These are phyloP conservation scores for Myodes glareolus DNA, from an alignment of 2,113 vertebrate genomes.

Conservation along the genomic window DNA sequence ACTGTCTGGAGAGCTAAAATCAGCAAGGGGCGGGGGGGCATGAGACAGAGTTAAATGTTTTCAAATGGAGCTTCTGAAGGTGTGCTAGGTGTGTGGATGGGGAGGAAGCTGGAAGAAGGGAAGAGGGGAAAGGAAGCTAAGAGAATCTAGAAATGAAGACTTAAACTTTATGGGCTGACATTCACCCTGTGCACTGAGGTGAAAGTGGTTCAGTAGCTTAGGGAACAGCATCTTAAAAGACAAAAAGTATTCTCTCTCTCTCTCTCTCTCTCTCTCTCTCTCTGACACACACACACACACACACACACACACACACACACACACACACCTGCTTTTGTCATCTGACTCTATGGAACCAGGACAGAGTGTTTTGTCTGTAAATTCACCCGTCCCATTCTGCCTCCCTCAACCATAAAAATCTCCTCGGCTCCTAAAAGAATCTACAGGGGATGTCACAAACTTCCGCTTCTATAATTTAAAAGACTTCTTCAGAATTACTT, in stretches of 20 bases:
- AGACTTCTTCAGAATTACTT: slow-evolving; percentile 39
- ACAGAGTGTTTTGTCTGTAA: background rate
- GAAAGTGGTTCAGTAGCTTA: background rate
- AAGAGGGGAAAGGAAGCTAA: background rate
- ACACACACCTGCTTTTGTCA: background rate
- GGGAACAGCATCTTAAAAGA: slow-evolving; percentile 12
- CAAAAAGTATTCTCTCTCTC: background rate
- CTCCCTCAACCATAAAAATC: background rate
- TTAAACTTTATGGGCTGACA: background rate
- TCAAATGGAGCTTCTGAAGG: background rate
- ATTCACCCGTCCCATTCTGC: background rate
- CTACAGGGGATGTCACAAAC: background rate
- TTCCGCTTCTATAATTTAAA: background rate
- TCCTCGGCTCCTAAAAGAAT: background rate
- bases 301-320: background rate
- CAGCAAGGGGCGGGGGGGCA: background rate
- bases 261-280: too few species aligned
- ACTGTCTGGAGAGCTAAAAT: background rate
- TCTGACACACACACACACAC: background rate
- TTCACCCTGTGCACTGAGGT: background rate
- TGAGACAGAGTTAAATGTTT: slow-evolving; percentile 4
- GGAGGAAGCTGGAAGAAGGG: too few species aligned
- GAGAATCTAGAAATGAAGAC: background rate
- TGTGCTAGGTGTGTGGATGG: background rate
- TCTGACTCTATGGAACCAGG: background rate